Evolutionary conservation across 2,113 vertebrate genomes (phyloP).

Genomic region (Hippocampus barbouri): DNA sequence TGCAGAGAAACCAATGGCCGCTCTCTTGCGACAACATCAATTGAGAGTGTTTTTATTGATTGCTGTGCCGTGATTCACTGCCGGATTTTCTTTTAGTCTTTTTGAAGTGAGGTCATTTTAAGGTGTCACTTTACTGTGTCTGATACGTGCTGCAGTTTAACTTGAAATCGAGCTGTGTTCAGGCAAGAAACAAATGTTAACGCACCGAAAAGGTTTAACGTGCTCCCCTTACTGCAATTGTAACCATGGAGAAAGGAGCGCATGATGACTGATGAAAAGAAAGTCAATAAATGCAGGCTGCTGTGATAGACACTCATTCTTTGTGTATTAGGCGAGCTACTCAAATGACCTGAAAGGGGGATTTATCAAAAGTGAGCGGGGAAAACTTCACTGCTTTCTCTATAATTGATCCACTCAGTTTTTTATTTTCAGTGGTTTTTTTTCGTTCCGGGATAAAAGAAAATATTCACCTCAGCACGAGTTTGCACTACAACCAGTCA

Average conservation of each 20-base stretch:
- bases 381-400: not conserved
- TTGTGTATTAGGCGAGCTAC: not conserved
- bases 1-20: not conserved
- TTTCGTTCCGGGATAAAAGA: not conserved
- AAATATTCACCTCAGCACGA: too few relatives aligned
- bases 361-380: not conserved
- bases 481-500: too few relatives aligned
- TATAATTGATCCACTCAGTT: not conserved
- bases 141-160: not conserved
- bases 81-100: not conserved
- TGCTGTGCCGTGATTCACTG: not conserved
- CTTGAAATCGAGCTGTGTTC: not conserved
- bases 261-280: not conserved
- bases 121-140: not conserved
- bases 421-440: not conserved
- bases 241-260: not conserved
- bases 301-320: not conserved
- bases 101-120: not conserved
- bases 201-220: not conserved
- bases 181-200: not conserved
- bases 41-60: not conserved
- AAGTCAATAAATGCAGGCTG: not conserved
- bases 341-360: not conserved
- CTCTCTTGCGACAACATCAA: constrained; percentile 9
- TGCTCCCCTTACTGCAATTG: not conserved